Base-by-base conservation (phyloP, 2,797 vertebrate species). In the Pangasius larnaudii region DNA sequence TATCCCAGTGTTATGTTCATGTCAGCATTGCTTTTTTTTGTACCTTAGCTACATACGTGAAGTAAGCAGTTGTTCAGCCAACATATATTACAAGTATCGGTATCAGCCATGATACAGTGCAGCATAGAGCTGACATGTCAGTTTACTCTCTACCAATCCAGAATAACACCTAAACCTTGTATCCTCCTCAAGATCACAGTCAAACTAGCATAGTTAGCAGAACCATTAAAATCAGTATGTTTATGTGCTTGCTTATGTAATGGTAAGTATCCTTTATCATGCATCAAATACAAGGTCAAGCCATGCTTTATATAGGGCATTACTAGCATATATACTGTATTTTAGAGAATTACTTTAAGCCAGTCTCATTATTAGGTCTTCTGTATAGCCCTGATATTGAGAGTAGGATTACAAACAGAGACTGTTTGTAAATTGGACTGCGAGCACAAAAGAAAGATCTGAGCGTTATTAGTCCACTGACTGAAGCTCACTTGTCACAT, bases 71-170 rank as follows among this genome's bases (percentile, higher is more conserved):
- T 83, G n/a, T 58, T 88, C 81, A 88, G 82, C 85, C 30, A 81
- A 63, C 46, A 84, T 59, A 18, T 75, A 59, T 80, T 59, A 80
- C 58, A 80, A 89, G 72, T 39, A 85, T 61, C 63, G 30, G 56
- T 27, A 61, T 81, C 36, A 51, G 59, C 24, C 59, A 30, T n/a
- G 24, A 65, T 82, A 30, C 39, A 65, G 39, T 49, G 46, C n/a
- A 67, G 81, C 91, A 87, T 83, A 89, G 59, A 53, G 87, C 93
- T 89, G 88, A 92, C 90, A 91, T 78, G 72, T 19, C 89, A 91
- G 91, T 90, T 94, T 92, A 92, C 90, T 91, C 92, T 95, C 94
- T 95, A 95, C 95, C 94, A 93, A 78, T 89, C 53, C 49, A 77
- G 87, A 85, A 79, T 84, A 75, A 88, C 51, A 33, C 72, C 49